Conservation (phyloP, 2,797 vertebrate species). For the Phaenicophaeus curvirostris region DNA sequence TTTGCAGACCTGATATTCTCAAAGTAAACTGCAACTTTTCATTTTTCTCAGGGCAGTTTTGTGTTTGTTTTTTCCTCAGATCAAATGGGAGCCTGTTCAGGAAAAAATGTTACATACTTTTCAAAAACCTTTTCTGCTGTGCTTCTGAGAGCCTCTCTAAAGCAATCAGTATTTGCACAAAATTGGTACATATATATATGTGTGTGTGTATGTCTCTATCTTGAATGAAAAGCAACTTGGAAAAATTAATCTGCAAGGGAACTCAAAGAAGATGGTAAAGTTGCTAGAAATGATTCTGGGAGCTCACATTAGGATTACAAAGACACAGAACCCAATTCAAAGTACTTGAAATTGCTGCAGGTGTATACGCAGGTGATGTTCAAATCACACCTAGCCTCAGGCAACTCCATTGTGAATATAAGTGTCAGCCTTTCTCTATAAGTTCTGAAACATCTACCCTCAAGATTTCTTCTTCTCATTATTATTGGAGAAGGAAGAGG, state of each 20-base stretch:
- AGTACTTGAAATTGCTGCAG: background rate
- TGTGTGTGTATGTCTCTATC: background rate
- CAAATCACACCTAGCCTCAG: background rate
- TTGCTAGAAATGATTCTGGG: background rate
- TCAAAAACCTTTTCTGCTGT: background rate
- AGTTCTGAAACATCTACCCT: background rate
- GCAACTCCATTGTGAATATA: background rate
- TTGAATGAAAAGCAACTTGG: background rate
- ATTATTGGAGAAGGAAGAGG: background rate
- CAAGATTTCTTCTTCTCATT: fast-evolving
- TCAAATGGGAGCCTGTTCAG: background rate
- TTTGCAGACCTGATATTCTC: background rate
- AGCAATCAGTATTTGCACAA: background rate
- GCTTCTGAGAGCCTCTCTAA: background rate
- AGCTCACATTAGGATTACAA: background rate
- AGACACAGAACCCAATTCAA: background rate
- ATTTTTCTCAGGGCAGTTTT: background rate
- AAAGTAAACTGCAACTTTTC: background rate
- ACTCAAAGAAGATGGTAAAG: background rate
- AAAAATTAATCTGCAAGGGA: background rate
- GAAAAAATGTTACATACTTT: background rate
- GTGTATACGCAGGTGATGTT: too few relatives aligned
- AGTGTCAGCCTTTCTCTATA: background rate
- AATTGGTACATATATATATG: background rate
- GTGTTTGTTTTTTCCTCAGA: background rate